Base-by-base conservation (phyloP, 2,888 invertebrate genomes). In the Hartigia nigra region DNA sequence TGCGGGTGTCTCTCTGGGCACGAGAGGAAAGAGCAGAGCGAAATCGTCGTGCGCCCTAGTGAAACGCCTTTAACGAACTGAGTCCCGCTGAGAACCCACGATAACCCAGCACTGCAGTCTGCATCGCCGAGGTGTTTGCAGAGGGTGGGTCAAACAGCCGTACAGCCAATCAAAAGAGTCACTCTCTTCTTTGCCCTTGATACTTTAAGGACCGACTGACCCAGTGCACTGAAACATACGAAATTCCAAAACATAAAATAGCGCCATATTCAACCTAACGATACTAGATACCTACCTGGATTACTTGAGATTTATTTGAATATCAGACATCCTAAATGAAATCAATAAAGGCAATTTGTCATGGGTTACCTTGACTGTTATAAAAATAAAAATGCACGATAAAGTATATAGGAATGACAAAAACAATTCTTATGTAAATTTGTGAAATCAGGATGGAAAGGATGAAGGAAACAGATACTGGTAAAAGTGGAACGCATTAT, bases 11-110 rank as follows among this genome's bases (percentile, higher is more conserved):
- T 55, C 31, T 75, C 75, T 5, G 5, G 35, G 75, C 14, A 34
- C 31, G 12, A 75, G 9, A 36, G 37, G 12, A 23, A 31, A 31
- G 31, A 34, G 12, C n/a, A 34, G 35, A 75, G n/a, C 34, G 75
- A n/a, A 75, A 37, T 5, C 31, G 3, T 9, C 70, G 75, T 32
- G 31, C 78, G 70, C 31, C 32, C 76, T 76, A 70, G 70, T 76
- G 55, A 78, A 70, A 37, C 78, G 76, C 32, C 75, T 70, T 78
- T 78, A 76, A 31, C 78, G 39, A 72, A 78, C 78, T 78, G 78
- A 78, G 55, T 55, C 55, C 55, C 72, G 39, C 72, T 72, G 72
- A 72, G 12, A 31, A 4, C 23, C 23, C 23, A 23, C 72, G n/a
- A 12, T 34, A 34, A 72, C 72, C 32, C 32, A 72, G 23, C 31